Conservation (phyloP, 2,113 vertebrate genomes). For the Ammodramus savannarum region DNA sequence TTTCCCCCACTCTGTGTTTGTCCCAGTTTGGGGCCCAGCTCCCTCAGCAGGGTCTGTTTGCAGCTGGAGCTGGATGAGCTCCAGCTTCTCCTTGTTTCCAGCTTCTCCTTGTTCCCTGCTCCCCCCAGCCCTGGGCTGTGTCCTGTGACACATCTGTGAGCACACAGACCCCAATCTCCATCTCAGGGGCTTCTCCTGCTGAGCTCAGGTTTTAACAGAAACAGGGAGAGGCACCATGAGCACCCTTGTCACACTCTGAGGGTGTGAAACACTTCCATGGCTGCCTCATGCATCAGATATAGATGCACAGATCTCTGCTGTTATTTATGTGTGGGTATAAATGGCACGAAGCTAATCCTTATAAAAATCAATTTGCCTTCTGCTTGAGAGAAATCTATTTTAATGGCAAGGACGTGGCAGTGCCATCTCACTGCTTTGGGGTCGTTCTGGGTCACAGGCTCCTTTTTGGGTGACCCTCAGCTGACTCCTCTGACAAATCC, state of each 20-base stretch:
- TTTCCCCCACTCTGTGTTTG: background rate
- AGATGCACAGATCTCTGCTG: background rate
- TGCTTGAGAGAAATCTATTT: background rate
- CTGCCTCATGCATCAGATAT: background rate
- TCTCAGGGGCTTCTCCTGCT: accelerated
- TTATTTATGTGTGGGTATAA: background rate
- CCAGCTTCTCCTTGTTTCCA: background rate
- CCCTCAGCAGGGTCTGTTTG: background rate
- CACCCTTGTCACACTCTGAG: background rate
- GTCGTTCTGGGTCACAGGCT: background rate
- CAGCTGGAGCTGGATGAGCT: background rate
- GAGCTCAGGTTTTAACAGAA: background rate
- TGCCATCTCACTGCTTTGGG: background rate
- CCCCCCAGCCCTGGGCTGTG: background rate
- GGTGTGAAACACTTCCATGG: background rate
- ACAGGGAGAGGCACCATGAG: background rate
- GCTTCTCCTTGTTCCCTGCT: background rate
- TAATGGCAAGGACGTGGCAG: background rate
- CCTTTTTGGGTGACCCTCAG: background rate
- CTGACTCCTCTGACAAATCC: background rate
- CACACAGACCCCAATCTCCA: background rate
- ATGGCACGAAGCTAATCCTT: background rate
- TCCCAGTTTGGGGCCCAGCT: background rate
- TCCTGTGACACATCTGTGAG: background rate
- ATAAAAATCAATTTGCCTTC: background rate